Conservation (phyloP, 1,140 invertebrate species). For the Drosophila murphyi region DNA sequence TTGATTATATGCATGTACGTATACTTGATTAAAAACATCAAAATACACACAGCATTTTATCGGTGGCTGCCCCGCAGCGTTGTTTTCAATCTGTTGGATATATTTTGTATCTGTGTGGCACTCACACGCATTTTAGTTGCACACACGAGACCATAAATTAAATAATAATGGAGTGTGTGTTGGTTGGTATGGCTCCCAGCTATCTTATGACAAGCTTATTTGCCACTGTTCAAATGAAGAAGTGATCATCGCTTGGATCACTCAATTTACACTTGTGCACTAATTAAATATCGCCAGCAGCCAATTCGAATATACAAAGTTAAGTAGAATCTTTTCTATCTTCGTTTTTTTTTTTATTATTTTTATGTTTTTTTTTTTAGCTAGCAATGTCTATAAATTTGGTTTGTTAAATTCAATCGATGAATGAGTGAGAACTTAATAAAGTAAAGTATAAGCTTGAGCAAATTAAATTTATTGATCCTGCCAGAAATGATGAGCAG, state of each 20-base stretch:
- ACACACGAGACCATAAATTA: conserved; percentile 44
- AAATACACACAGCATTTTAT: conserved; percentile 44
- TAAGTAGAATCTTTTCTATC: conserved; percentile 19
- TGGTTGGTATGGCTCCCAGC: conserved; percentile 20
- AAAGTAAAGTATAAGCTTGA: conserved; percentile 49
- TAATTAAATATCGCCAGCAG: conserved; percentile 68
- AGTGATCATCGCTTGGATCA: conserved; percentile 51
- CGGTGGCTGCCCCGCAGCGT: conserved; percentile 26
- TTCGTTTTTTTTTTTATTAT: neutral
- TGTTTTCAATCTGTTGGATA: conserved; percentile 22
- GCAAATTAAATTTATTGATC: conserved; percentile 44
- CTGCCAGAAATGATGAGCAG: conserved; percentile 32
- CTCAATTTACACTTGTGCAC: conserved; percentile 67
- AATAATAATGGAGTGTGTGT: conserved; percentile 53
- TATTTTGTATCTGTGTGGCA: neutral
- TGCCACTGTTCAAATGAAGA: conserved; percentile 40
- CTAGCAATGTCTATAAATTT: conserved; percentile 1
- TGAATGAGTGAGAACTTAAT: conserved; percentile 20
- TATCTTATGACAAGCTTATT: neutral
- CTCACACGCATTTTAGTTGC: conserved; percentile 10
- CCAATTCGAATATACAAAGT: conserved; percentile 46
- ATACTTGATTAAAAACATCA: conserved; percentile 61
- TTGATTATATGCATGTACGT: conserved; percentile 14
- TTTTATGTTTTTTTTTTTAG: conserved; percentile 6
- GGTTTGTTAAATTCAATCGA: conserved; percentile 22